Evolutionary conservation across 2,113 vertebrate species (phyloP).

Genomic region (Carassius gibelio): DNA sequence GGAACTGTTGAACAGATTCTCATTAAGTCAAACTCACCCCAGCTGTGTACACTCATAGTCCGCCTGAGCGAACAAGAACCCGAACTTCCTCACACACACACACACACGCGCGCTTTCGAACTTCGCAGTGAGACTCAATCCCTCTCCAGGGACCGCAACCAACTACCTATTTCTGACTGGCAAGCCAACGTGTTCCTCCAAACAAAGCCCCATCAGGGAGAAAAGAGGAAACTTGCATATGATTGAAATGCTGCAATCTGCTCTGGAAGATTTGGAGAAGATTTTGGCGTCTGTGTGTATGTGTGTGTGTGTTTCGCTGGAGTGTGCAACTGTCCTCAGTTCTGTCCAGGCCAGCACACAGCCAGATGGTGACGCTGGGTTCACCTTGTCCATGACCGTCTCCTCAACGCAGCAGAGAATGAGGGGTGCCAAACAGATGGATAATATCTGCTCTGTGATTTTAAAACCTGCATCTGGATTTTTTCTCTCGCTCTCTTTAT

Average conservation of each 20-base stretch:
- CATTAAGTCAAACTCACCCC: constrained; percentile 27
- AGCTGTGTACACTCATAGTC: constrained; percentile 36
- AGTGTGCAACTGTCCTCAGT: constrained; percentile 54
- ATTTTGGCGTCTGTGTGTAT: background rate
- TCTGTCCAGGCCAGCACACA: constrained; percentile 65
- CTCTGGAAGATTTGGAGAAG: constrained; percentile 27
- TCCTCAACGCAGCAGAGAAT: constrained; percentile 61
- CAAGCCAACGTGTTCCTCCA: constrained; percentile 12
- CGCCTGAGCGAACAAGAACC: background rate
- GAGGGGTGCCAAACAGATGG: constrained; percentile 73
- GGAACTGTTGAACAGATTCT: constrained; percentile 4
- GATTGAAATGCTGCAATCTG: constrained; percentile 11
- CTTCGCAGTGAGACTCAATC: no score
- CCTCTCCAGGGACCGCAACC: constrained; percentile 22
- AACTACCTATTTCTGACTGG: constrained; percentile 39
- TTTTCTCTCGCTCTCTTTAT: background rate
- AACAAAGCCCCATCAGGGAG: constrained; percentile 45
- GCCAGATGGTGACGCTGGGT: constrained; percentile 69
- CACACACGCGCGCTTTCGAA: background rate
- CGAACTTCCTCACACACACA: background rate
- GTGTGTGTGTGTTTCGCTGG: constrained; percentile 28
- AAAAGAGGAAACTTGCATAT: constrained; percentile 28
- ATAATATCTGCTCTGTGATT: constrained; percentile 62
- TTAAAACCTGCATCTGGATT: constrained; percentile 60
- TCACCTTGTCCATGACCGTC: constrained; percentile 75